Evolutionary conservation across 1,140 invertebrate genomes (phyloP).

Genomic region (Drosophila nikananu): DNA sequence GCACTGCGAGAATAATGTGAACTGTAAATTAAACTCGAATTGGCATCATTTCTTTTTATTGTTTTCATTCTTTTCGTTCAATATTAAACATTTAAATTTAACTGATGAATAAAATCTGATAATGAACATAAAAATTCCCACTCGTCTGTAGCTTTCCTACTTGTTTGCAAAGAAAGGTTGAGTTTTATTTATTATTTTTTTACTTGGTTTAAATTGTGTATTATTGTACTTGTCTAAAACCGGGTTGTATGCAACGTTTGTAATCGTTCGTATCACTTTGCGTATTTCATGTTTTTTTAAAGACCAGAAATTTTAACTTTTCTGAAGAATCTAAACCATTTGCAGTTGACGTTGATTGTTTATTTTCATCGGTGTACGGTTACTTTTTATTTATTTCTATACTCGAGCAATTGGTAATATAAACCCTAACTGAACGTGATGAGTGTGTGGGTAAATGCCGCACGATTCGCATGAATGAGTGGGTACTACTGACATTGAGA

Average conservation of each 20-base stretch:
- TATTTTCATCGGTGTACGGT: slow-evolving; percentile 4
- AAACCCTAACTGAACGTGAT: slow-evolving; percentile 37
- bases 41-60: background rate
- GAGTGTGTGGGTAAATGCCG: slow-evolving; percentile 51
- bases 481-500: slow-evolving; percentile 61
- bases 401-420: slow-evolving; percentile 33
- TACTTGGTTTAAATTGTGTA: no score
- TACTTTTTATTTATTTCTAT: slow-evolving; percentile 30
- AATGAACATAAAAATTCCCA: background rate
- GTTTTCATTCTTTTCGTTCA: background rate
- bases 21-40: background rate
- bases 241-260: background rate
- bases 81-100: background rate
- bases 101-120: background rate
- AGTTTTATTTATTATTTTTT: no score
- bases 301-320: background rate
- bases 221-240: background rate
- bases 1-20: slow-evolving; percentile 6
- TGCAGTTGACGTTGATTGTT: background rate
- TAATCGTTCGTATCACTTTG: background rate
- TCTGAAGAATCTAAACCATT: background rate
- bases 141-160: no score
- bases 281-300: background rate
- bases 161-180: no score
- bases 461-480: slow-evolving; percentile 68